Conservation (phyloP, 2,113 vertebrate species). For the Hydrolagus affinis region DNA sequence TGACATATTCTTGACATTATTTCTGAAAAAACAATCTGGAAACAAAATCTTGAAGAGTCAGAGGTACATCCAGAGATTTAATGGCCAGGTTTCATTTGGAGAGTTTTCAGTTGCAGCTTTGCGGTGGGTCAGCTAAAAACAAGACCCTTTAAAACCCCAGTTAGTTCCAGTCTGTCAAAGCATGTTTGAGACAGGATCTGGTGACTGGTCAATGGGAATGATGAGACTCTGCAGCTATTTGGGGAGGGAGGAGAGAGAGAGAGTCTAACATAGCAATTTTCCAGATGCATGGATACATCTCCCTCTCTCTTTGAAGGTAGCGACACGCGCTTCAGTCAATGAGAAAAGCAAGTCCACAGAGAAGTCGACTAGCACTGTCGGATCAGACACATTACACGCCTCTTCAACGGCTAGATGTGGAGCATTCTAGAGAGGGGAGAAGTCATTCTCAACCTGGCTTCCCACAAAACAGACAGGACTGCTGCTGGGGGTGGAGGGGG, state of each 20-base stretch:
- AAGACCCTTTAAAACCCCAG: not conserved
- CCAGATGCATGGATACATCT: not conserved
- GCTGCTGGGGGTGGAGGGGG: too few species aligned
- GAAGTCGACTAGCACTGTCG: too few species aligned
- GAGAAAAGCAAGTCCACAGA: not conserved
- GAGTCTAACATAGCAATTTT: not conserved
- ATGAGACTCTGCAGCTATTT: not conserved
- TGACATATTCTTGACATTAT: not conserved
- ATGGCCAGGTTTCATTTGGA: not conserved
- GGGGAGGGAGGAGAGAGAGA: not conserved
- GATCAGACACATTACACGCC: not conserved
- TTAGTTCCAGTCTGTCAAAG: slow-evolving; percentile 9
- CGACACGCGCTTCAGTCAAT: not conserved
- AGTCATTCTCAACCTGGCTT: too few species aligned
- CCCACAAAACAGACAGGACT: too few species aligned
- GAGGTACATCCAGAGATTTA: not conserved
- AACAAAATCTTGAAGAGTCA: not conserved
- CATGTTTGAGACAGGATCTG: not conserved
- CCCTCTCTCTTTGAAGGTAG: not conserved
- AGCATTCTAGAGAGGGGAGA: not conserved
- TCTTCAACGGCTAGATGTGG: not conserved
- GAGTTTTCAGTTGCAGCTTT: not conserved
- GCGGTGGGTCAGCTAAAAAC: not conserved
- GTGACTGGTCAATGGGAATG: not conserved
- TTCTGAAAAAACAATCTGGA: not conserved